phyloP scores from a whole-genome alignment of 2,888 invertebrate genomes.

The Empis stercorea region DNA sequence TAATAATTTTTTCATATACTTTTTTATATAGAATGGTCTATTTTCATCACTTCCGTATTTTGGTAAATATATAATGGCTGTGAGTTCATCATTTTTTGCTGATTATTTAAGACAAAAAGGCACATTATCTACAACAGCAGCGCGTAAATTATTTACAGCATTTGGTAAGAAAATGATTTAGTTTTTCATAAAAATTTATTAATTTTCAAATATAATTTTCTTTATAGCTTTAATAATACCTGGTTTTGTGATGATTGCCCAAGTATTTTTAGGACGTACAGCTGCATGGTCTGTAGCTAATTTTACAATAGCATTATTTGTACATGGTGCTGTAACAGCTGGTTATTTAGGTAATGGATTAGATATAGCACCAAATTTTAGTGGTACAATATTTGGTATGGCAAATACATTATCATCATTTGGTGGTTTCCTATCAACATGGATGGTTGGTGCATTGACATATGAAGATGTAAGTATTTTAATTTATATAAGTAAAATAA shows the following conservation, averaged over 20 bases:
- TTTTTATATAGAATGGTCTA: conserved; percentile 55
- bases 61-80: conserved; percentile 71
- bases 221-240: conserved; percentile 47
- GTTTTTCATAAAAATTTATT: not conserved
- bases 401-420: conserved; percentile 77
- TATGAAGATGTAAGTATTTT: conserved; percentile 49
- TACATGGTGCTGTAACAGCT: conserved; percentile 76
- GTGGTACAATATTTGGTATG: conserved; percentile 76
- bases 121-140: conserved; percentile 56
- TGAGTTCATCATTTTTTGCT: conserved; percentile 58
- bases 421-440: conserved; percentile 69
- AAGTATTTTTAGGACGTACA: conserved; percentile 58
- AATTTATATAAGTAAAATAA: not conserved
- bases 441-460: conserved; percentile 67
- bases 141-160: conserved; percentile 54
- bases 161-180: conserved; percentile 38
- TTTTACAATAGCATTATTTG: conserved; percentile 65
- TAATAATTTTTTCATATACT: too few species aligned
- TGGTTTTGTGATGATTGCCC: conserved; percentile 59
- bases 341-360: conserved; percentile 77
- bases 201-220: not conserved
- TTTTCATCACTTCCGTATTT: conserved; percentile 75
- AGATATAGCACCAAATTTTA: conserved; percentile 80
- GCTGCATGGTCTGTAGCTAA: conserved; percentile 60
- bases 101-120: conserved; percentile 56